phyloP scores from a whole-genome alignment of 2,797 vertebrate genomes.

The Holocentrus rufus region DNA sequence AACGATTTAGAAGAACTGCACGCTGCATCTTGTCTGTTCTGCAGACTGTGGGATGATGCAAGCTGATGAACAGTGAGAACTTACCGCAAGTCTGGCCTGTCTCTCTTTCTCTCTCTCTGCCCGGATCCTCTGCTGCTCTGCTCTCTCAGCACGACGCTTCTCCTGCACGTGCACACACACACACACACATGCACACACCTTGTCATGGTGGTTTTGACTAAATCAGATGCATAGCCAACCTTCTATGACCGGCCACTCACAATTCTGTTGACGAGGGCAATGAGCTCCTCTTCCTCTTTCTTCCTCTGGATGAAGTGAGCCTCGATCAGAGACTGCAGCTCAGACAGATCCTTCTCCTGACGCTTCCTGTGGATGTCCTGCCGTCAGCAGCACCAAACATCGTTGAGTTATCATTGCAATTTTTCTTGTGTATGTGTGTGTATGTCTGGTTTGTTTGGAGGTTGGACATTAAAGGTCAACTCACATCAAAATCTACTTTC shows the following conservation, averaged over 20 bases:
- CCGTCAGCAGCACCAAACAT: slow-evolving; percentile 17
- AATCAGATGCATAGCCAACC: not conserved
- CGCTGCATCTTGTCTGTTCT: not conserved
- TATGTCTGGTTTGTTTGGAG: not conserved
- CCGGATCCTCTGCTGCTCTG: slow-evolving; percentile 92
- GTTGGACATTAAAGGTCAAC: slow-evolving; percentile 56
- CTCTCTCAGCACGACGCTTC: slow-evolving; percentile 93
- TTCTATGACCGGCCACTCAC: slow-evolving; percentile 77
- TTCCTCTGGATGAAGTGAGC: slow-evolving; percentile 94
- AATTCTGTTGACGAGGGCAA: slow-evolving; percentile 94
- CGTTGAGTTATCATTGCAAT: not conserved
- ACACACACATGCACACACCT: not conserved
- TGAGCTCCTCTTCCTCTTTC: slow-evolving; percentile 96
- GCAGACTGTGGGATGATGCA: not conserved
- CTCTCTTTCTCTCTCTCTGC: slow-evolving; percentile 94
- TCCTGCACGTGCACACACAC: slow-evolving; percentile 80
- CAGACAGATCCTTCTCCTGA: slow-evolving; percentile 95
- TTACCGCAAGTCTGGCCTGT: slow-evolving; percentile 90
- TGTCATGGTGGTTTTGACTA: not conserved
- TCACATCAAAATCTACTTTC: slow-evolving; percentile 99
- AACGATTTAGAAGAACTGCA: not conserved
- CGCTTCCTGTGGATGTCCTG: slow-evolving; percentile 99
- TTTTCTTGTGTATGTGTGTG: not conserved
- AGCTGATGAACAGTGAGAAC: slow-evolving; percentile 19
- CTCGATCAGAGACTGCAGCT: slow-evolving; percentile 97